Base-by-base conservation (phyloP, 2,888 invertebrate genomes). In the Hypena proboscidalis region DNA sequence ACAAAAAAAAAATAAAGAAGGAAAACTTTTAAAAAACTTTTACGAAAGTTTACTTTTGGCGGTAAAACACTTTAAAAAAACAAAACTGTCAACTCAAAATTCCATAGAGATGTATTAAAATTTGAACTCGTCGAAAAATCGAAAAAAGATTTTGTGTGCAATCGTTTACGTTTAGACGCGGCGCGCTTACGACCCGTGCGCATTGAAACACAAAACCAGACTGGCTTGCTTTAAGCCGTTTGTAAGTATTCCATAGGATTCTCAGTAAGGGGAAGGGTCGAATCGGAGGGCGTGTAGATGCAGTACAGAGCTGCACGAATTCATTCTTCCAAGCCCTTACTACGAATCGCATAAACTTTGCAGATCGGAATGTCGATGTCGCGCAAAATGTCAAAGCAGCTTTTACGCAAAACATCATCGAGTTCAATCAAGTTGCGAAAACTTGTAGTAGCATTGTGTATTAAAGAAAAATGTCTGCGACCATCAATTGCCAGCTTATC, bases 181-280 rank as follows among this genome's bases (percentile, higher is more conserved):
- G 57, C 79, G 86, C 81, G 83, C 74, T 69, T 75, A 73, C 78
- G 83, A 76, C 71, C 86, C 85, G 86, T 78, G 88, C 90, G 82
- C 83, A 75, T 78, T 75, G 86, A 77, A 83, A 82, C 69, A 79
- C 87, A 83, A 85, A 88, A 89, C 86, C 90, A 89, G 90, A 90
- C 90, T 90, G 90, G 83, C 88, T 84, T 77, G 85, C 70, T 74
- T 67, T 73, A 82, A 83, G 83, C 84, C 85, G 81, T 80, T 84
- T 81, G 85, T 85, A 85, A 86, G 87, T 89, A 85, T 85, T 87
- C 87, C 83, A 85, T 88, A 85, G 86, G 84, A 87, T 86, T 85
- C 82, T 84, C 80, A 72, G 84, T 82, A 85, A 85, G 89, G 90
- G 90, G 89, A 90, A 89, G 90, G 90, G 89, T 87, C 88, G 83